Conservation (phyloP, 2,113 vertebrate genomes). For the Antechinus stuartii region DNA sequence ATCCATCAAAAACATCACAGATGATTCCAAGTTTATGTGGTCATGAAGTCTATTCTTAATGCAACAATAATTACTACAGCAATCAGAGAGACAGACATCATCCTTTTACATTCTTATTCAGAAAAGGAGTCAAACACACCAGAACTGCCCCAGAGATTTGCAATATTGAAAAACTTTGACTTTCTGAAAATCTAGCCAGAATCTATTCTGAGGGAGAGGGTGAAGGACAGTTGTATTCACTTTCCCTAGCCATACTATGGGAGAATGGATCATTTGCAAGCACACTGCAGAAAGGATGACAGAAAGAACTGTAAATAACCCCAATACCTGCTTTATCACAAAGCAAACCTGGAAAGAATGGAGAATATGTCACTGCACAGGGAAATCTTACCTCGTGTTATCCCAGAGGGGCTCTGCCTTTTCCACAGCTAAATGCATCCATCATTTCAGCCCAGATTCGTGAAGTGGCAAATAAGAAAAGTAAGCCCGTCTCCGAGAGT, state of each 20-base stretch:
- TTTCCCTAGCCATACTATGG: background rate
- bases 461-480: slow-evolving; percentile 56
- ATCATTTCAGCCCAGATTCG: slow-evolving; percentile 69
- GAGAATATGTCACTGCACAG: background rate
- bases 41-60: slow-evolving; percentile 18
- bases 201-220: background rate
- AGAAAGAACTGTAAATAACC: background rate
- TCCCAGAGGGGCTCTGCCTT: slow-evolving; percentile 57
- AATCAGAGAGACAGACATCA: background rate
- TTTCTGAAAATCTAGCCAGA: background rate
- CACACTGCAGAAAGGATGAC: slow-evolving; percentile 21
- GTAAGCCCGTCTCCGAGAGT: background rate
- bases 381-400: slow-evolving; percentile 81
- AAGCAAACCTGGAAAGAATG: background rate
- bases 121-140: background rate
- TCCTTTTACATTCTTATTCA: background rate
- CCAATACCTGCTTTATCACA: background rate
- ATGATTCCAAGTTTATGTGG: background rate
- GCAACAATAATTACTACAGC: slow-evolving; percentile 17
- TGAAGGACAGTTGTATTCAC: background rate
- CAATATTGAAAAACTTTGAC: background rate
- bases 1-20: slow-evolving; percentile 7
- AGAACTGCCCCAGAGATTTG: background rate
- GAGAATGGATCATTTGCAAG: background rate
- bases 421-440: slow-evolving; percentile 66